phyloP scores from a whole-genome alignment of 2,113 vertebrate species.

The Paradoxurus hermaphroditus region DNA sequence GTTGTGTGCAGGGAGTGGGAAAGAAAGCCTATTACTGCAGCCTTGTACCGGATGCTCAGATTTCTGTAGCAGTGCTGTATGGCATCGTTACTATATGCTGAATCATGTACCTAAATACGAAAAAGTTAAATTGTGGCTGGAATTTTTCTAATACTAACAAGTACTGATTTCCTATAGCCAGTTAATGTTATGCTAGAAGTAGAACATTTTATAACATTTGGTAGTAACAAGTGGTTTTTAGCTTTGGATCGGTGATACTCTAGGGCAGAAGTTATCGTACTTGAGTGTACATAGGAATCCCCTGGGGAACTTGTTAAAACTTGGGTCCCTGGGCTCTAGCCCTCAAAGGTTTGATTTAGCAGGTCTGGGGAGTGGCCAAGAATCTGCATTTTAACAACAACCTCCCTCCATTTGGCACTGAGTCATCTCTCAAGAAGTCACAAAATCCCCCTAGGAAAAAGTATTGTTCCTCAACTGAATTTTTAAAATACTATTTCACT shows the following conservation, averaged over 20 bases:
- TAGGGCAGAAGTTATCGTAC: conserved; percentile 24
- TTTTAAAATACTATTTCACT: conserved; percentile 54
- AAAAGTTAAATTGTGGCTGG: not conserved
- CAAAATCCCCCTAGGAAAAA: conserved; percentile 30
- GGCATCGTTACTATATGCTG: not conserved
- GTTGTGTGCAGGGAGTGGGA: not conserved
- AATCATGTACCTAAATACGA: not conserved
- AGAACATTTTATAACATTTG: conserved; percentile 5
- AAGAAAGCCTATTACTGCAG: not conserved
- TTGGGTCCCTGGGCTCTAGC: conserved; percentile 7
- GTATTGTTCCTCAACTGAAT: conserved; percentile 21
- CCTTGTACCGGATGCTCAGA: not conserved
- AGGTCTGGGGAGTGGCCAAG: not conserved
- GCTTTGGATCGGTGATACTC: not conserved
- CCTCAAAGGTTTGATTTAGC: conserved; percentile 25
- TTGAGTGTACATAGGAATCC: not conserved
- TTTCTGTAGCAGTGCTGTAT: not conserved
- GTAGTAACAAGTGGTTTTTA: conserved; percentile 37
- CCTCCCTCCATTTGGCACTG: not conserved
- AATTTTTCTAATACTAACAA: conserved; percentile 23
- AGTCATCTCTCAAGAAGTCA: not conserved
- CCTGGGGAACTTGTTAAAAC: conserved; percentile 59
- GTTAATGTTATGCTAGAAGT: not conserved
- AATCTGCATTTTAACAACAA: conserved; percentile 57
- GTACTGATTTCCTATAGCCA: conserved; percentile 22